Base-by-base conservation (phyloP, 2,888 invertebrate genomes). In the Microctonus hyperodae region DNA sequence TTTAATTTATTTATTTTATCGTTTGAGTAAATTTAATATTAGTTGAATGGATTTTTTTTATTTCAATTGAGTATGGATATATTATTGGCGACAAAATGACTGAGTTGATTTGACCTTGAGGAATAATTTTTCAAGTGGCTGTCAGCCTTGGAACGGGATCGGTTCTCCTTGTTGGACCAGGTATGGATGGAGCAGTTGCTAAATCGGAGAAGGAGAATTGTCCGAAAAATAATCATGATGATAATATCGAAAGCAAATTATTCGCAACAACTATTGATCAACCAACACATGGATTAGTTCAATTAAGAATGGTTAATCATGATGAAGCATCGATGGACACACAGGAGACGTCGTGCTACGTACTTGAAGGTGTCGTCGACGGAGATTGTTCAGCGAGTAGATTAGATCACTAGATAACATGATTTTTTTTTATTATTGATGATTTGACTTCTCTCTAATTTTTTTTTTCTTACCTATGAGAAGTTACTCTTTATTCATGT, bases 81-180 rank as follows among this genome's bases (percentile, higher is more conserved):
- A 37, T 37, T n/a, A 37, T 55, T 55, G 55, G n/a, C 16, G 16
- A 11, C n/a, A 5, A 51, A 65, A 59, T 11, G 25, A 51, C 37
- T 61, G 69, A 71, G 57, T 64, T 64, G 69, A 68, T 65, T 61
- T 80, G 77, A 82, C 78, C 78, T 75, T 81, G 79, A 75, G 76
- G 51, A 66, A 63, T 56, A 56, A 65, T 75, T 79, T 77, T 82
- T 79, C 73, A 81, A 83, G 83, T 83, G 80, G 77, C 83, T 68
- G 80, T 83, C 75, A 83, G 83, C 76, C 82, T 83, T 74, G 83
- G 82, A 67, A 73, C 76, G 68, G 83, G 83, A 71, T 77, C 83
- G 71, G 72, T 82, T 16, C 78, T 83, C 50, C 76, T 83, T 67
- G 73, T 83, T 70, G 81, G 81, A 28, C 31, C 62, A 20, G 28